Evolutionary conservation across 2,113 vertebrate species (phyloP).

Genomic region (Orthonyx spaldingii): DNA sequence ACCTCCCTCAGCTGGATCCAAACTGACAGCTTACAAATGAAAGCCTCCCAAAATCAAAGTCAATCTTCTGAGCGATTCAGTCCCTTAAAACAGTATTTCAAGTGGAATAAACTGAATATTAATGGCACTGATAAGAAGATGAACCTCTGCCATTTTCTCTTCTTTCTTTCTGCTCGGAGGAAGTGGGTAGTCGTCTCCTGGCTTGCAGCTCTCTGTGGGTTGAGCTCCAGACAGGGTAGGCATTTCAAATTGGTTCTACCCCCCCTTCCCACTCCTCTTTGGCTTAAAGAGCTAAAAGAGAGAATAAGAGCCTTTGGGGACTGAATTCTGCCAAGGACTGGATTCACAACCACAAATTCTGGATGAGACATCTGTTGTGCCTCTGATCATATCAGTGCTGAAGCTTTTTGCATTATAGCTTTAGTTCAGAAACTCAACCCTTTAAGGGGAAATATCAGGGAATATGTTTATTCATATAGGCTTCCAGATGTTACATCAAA

Average conservation of each 20-base stretch:
- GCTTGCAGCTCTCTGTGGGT: neutral
- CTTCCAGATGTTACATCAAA: neutral
- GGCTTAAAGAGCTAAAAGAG: neutral
- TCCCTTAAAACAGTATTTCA: neutral
- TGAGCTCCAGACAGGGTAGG: neutral
- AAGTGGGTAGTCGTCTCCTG: neutral
- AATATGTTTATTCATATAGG: neutral
- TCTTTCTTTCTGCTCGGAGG: neutral
- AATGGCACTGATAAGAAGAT: neutral
- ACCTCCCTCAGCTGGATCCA: constrained; percentile 32
- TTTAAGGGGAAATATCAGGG: neutral
- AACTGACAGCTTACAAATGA: constrained; percentile 48
- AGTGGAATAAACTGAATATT: constrained; percentile 17
- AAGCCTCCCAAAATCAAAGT: constrained; percentile 56
- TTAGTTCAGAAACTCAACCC: neutral
- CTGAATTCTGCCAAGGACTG: neutral
- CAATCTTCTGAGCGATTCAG: constrained; percentile 22
- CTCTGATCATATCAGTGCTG: neutral
- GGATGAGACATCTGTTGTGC: neutral
- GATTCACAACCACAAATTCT: neutral
- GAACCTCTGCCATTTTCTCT: neutral
- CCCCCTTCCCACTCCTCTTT: neutral
- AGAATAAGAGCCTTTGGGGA: neutral
- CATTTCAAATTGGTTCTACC: neutral
- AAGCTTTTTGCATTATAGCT: neutral